A percentile compares a stretch with the other conserved stretches of the same genome.
These are phyloP conservation scores for Lysandra bellargus DNA, from an alignment of 2,888 invertebrate genomes.

Conservation along the genomic window DNA sequence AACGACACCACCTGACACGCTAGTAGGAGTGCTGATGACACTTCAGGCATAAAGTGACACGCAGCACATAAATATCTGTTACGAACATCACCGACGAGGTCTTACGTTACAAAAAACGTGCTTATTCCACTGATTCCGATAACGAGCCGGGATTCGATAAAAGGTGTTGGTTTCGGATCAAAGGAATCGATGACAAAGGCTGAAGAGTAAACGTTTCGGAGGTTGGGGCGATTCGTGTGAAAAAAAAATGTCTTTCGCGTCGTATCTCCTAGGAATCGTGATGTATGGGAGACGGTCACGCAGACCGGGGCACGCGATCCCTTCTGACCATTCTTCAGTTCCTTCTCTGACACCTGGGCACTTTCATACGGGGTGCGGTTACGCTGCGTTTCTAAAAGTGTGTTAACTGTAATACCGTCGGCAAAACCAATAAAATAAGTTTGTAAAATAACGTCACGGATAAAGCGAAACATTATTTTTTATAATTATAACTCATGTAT, in stretches of 20 bases:
- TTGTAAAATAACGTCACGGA: too few species aligned
- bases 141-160: constrained; percentile 27
- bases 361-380: neutral
- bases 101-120: constrained; percentile 14
- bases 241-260: constrained; percentile 66
- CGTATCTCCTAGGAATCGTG: constrained; percentile 67
- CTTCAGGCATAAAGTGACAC: neutral
- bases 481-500: too few species aligned
- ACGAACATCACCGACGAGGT: neutral
- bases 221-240: constrained; percentile 52
- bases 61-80: neutral
- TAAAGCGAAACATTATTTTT: too few species aligned
- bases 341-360: constrained; percentile 56
- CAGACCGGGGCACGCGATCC: constrained; percentile 59
- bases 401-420: neutral
- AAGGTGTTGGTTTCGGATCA: constrained; percentile 23
- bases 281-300: constrained; percentile 70
- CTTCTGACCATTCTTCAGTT: constrained; percentile 53
- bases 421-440: neutral
- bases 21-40: neutral
- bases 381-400: neutral
- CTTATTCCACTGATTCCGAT: constrained; percentile 21
- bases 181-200: constrained; percentile 36
- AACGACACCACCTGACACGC: neutral
- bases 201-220: constrained; percentile 38